Percentiles rank a stretch among this genome's conserved stretches.
phyloP scores from a whole-genome alignment of 2,797 vertebrate genomes.

The Rhinophrynus dorsalis region DNA sequence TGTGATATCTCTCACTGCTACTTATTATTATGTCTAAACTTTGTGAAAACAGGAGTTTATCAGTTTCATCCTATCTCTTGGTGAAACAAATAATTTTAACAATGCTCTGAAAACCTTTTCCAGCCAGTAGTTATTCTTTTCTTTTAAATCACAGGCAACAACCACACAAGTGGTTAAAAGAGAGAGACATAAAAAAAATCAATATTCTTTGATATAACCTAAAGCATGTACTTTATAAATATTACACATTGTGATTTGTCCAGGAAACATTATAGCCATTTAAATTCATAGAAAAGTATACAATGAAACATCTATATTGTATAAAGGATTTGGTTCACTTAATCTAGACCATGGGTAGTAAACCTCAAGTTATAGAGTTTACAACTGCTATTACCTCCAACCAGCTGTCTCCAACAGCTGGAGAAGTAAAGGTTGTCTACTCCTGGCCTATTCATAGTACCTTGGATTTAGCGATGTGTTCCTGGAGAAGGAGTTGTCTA shows the following conservation, averaged over 20 bases:
- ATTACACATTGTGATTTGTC: not conserved
- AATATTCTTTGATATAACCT: conserved; percentile 11
- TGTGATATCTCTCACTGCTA: conserved; percentile 30
- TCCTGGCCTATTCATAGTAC: too few relatives aligned
- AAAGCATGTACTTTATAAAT: not conserved
- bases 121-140: conserved; percentile 55
- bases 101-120: conserved; percentile 55
- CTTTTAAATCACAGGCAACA: conserved; percentile 53
- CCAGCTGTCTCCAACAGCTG: too few relatives aligned
- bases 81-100: conserved; percentile 63
- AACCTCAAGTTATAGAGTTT: too few relatives aligned
- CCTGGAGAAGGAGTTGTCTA: too few relatives aligned
- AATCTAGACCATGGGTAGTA: too few relatives aligned
- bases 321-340: too few relatives aligned
- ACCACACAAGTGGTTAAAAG: conserved; percentile 51
- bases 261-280: not conserved
- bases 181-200: conserved; percentile 43
- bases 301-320: too few relatives aligned
- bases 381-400: too few relatives aligned
- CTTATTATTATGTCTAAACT: conserved; percentile 45
- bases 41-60: conserved; percentile 50
- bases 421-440: too few relatives aligned
- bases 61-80: conserved; percentile 40
- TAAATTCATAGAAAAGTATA: too few relatives aligned
- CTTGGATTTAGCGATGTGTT: too few relatives aligned